phyloP scores from a whole-genome alignment of 2,797 vertebrate species.

The Dryobates pubescens region DNA sequence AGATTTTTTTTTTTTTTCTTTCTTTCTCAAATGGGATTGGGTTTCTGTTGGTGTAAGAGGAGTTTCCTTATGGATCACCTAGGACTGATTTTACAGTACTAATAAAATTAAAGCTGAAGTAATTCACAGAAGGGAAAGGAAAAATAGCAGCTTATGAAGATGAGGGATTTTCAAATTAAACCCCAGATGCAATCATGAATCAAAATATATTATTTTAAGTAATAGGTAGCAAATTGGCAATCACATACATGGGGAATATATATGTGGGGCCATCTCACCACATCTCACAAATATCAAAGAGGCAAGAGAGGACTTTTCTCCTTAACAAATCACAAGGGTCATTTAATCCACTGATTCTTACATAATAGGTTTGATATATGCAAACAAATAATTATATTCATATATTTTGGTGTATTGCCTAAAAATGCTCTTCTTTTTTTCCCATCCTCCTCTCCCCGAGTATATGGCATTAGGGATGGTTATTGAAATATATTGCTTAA shows the following conservation, averaged over 20 bases:
- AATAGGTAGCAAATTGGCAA: neutral
- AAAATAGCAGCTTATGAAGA: neutral
- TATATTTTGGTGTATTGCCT: neutral
- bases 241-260: neutral
- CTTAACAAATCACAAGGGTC: neutral
- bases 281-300: neutral
- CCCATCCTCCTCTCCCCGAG: neutral
- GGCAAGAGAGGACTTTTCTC: neutral
- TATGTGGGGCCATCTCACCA: neutral
- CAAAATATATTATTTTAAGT: neutral
- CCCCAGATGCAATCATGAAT: neutral
- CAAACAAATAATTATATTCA: neutral
- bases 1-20: neutral
- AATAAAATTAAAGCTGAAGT: slow-evolving; percentile 1
- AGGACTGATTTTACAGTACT: neutral
- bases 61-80: neutral
- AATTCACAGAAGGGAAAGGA: neutral
- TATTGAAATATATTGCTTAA: neutral
- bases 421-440: neutral
- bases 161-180: neutral
- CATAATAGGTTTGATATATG: neutral
- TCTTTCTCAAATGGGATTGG: slow-evolving; percentile 22
- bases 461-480: neutral
- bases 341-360: neutral
- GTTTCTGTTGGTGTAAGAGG: slow-evolving; percentile 7